Percentiles rank a stretch among this genome's conserved stretches.
phyloP scores from a whole-genome alignment of 2,113 vertebrate species.

The Zapornia atra region DNA sequence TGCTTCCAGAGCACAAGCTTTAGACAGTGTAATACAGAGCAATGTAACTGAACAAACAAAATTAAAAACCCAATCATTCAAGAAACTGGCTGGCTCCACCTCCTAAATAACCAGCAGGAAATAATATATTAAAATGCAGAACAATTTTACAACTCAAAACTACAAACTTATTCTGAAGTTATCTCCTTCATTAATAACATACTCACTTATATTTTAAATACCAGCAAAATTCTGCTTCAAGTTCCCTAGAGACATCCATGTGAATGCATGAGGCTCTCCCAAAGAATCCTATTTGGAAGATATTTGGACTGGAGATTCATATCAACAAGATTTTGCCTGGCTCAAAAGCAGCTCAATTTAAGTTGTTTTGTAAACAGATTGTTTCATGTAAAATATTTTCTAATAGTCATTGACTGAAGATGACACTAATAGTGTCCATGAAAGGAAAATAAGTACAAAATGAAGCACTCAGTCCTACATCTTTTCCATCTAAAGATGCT shows the following conservation, averaged over 20 bases:
- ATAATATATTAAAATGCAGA: background rate
- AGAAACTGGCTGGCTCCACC: background rate
- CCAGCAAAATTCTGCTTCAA: slow-evolving; percentile 5
- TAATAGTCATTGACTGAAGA: background rate
- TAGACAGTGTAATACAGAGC: background rate
- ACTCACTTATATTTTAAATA: background rate
- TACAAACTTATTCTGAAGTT: background rate
- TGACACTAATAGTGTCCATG: slow-evolving; percentile 8
- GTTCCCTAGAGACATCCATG: background rate
- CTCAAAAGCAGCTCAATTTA: slow-evolving; percentile 33
- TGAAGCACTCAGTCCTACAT: slow-evolving; percentile 40
- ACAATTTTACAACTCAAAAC: background rate
- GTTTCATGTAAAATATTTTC: background rate
- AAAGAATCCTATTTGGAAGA: background rate
- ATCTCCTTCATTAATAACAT: background rate
- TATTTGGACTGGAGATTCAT: background rate
- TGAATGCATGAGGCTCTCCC: background rate
- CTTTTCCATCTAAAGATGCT: slow-evolving; percentile 58
- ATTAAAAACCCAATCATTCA: background rate
- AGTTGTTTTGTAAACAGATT: slow-evolving; percentile 8
- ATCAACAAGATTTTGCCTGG: background rate
- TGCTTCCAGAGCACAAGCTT: background rate
- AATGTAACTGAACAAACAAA: background rate
- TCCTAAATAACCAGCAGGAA: background rate
- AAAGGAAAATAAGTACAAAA: slow-evolving; percentile 29